phyloP scores from a whole-genome alignment of 2,888 invertebrate genomes.

The Spisula subtruncata region DNA sequence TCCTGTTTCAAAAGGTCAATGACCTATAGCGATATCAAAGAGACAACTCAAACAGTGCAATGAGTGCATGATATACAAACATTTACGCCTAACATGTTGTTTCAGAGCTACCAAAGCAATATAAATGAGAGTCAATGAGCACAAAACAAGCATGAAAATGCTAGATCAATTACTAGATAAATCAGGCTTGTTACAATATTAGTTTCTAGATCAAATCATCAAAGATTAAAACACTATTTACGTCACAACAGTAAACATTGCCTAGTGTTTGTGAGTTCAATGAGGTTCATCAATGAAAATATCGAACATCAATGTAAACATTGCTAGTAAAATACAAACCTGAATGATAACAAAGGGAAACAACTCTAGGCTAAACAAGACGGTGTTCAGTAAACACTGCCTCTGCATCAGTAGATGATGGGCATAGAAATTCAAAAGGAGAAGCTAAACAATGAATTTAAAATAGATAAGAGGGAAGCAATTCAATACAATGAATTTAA shows the following conservation, averaged over 20 bases:
- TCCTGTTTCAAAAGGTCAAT: too few relatives aligned
- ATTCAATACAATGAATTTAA: background rate
- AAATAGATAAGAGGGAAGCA: background rate
- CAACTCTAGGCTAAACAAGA: background rate
- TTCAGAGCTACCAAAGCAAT: too few relatives aligned
- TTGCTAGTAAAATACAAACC: background rate
- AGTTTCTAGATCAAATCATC: background rate
- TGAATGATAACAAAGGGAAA: background rate
- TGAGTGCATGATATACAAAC: too few relatives aligned
- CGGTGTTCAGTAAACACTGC: too few relatives aligned
- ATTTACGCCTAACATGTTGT: too few relatives aligned
- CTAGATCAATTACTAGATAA: background rate
- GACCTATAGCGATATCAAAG: too few relatives aligned
- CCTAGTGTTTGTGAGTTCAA: background rate
- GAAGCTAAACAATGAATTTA: too few relatives aligned
- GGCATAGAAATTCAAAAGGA: too few relatives aligned
- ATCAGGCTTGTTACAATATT: background rate
- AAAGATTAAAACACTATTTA: slow-evolving; percentile 2
- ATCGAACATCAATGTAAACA: background rate
- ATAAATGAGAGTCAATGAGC: background rate
- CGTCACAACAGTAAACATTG: background rate
- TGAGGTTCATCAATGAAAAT: background rate
- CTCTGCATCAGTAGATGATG: too few relatives aligned
- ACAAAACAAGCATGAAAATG: background rate
- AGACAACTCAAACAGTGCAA: too few relatives aligned